Conservation (phyloP, 2,888 invertebrate species). For the Orthosia gracilis region DNA sequence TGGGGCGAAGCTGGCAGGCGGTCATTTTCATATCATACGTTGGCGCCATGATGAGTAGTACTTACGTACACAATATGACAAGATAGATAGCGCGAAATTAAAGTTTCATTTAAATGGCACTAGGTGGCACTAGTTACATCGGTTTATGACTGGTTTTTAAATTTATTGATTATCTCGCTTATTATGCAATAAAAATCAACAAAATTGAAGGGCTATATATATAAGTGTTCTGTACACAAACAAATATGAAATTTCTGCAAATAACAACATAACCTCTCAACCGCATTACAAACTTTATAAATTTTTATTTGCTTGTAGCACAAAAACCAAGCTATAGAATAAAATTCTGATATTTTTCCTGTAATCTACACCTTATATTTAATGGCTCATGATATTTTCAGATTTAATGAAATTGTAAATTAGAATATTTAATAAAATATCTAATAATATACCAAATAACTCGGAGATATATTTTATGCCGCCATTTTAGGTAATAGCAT, state of each 20-base stretch:
- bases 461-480: no score
- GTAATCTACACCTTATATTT: neutral
- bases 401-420: neutral
- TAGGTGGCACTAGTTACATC: neutral
- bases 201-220: neutral
- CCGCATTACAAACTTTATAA: slow-evolving; percentile 2
- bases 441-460: no score
- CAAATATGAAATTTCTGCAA: neutral
- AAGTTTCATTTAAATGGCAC: neutral
- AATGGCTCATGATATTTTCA: neutral
- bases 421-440: no score
- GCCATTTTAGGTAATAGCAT: no score
- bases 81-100: neutral
- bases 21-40: neutral
- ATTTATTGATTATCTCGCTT: neutral
- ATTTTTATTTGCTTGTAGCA: neutral
- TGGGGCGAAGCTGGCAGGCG: no score
- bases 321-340: neutral
- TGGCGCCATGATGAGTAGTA: neutral
- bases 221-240: neutral
- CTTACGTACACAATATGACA: neutral
- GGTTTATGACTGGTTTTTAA: neutral
- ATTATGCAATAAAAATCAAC: neutral
- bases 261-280: neutral
- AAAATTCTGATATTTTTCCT: neutral